Percentiles rank a stretch among this genome's conserved stretches.
These are phyloP conservation scores for Xiphophorus hellerii DNA, from an alignment of 2,113 vertebrate species.

Conservation along the genomic window DNA sequence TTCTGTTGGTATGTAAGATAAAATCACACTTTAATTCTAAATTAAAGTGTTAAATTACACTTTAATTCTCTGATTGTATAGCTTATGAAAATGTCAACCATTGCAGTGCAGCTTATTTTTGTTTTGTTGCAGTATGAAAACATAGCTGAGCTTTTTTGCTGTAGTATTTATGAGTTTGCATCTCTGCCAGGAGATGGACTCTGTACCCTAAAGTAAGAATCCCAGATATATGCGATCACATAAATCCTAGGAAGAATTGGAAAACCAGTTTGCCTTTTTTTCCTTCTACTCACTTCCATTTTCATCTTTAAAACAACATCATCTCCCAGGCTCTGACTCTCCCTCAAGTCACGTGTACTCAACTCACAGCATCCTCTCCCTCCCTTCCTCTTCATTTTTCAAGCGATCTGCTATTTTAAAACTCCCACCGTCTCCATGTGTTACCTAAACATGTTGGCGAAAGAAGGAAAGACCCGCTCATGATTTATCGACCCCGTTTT, in stretches of 20 bases:
- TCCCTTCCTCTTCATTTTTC: neutral
- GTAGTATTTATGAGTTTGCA: neutral
- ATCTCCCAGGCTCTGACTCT: constrained; percentile 33
- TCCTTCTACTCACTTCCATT: constrained; percentile 3
- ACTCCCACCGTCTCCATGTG: constrained; percentile 28
- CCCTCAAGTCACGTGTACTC: constrained; percentile 22
- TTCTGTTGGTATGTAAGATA: neutral
- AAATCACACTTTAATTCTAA: neutral
- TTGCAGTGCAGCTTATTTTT: neutral
- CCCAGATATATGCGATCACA: neutral
- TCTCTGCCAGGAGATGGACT: neutral
- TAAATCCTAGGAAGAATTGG: constrained; percentile 8
- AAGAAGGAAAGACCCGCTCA: constrained; percentile 20
- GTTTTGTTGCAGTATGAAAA: neutral
- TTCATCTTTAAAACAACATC: constrained; percentile 27
- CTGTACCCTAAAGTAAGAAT: neutral
- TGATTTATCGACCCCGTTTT: constrained; percentile 27
- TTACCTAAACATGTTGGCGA: constrained; percentile 18
- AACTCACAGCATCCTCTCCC: neutral
- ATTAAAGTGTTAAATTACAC: neutral
- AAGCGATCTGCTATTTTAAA: neutral
- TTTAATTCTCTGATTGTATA: neutral
- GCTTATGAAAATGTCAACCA: neutral
- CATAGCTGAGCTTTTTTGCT: neutral
- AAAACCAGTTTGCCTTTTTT: neutral